Base-by-base conservation (phyloP, 2,113 vertebrate genomes). In the Trachemys scripta region DNA sequence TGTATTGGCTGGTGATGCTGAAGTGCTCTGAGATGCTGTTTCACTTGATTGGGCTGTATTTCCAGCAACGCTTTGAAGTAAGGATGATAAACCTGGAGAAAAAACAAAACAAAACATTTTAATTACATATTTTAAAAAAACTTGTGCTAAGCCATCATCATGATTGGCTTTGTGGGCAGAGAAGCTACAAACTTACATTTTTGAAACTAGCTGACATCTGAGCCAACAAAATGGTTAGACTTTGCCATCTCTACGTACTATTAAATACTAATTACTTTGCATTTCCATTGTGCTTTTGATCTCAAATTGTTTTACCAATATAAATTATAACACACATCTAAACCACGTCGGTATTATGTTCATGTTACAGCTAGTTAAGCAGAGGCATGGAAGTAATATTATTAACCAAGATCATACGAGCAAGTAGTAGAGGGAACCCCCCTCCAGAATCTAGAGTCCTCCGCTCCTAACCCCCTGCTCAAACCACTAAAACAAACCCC, bases 51-150 rank as follows among this genome's bases (percentile, higher is more conserved):
- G 98, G 75, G 93, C 96, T 5, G 98, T 97, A 56, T 96, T 98
- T 19, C 98, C 98, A 81, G 99, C 98, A 45, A 99, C 99, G 14
- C 99, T 99, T 94, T 99, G 99, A 80, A 99, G 98, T 65, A 99
- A 98, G 90, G 99, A 99, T 0, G 99, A 99, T 86, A 99, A 97
- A 98, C 99, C 99, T 99, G 98, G 6, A 47, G 88, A 42, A 59
- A 56, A 56, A 69, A 62, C 31, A 69, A 91, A 94, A 24, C 17
- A 72, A 1, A 56, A 53, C 1, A 3, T 6, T 24, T 35, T 1
- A 1, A 47, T 92, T 90, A 92, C 94, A 3, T 0, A 27, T 3
- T 5, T 5, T 2, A 9, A 50, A 57, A 89, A 89, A 56, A 11
- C 31, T 1, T 8, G 9, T 3, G 12, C 42, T 42, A 76, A 76